Conservation (phyloP, 37 sponge, comb jelly and placozoan genomes). For the Corticium candelabrum region DNA sequence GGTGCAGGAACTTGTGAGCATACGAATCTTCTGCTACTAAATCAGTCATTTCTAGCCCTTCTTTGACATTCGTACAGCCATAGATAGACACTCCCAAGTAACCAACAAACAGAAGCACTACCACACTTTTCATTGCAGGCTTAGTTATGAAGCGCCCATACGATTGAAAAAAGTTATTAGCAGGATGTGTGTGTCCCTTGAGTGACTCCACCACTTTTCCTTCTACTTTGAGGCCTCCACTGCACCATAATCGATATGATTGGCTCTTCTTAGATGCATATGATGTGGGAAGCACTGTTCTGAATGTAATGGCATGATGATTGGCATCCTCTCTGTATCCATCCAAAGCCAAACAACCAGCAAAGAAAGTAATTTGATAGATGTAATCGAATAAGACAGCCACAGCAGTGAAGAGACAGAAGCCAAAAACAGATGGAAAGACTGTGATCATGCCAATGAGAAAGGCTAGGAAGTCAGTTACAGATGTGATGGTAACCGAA, state of each 20-base stretch:
- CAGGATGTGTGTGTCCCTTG: background rate
- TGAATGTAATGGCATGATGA: background rate
- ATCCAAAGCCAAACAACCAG: background rate
- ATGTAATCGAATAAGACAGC: background rate
- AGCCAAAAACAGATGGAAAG: background rate
- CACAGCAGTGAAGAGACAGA: background rate
- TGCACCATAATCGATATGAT: background rate
- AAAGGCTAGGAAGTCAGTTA: background rate
- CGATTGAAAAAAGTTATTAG: background rate
- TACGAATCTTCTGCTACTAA: background rate
- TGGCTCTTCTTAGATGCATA: background rate
- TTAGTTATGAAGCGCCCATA: background rate
- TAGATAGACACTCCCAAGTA: background rate
- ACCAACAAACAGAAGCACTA: background rate
- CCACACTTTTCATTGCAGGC: background rate
- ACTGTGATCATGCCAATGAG: background rate
- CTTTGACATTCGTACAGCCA: background rate
- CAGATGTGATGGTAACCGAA: background rate
- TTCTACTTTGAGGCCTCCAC: background rate
- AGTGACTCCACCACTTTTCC: background rate
- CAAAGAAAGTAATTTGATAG: background rate
- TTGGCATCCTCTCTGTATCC: background rate
- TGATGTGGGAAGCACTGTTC: background rate
- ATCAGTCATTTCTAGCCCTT: background rate
- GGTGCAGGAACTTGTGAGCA: background rate